Base-by-base conservation (phyloP, 37 sponge, comb jelly and placozoan genomes). In the Halichondria panicea region DNA sequence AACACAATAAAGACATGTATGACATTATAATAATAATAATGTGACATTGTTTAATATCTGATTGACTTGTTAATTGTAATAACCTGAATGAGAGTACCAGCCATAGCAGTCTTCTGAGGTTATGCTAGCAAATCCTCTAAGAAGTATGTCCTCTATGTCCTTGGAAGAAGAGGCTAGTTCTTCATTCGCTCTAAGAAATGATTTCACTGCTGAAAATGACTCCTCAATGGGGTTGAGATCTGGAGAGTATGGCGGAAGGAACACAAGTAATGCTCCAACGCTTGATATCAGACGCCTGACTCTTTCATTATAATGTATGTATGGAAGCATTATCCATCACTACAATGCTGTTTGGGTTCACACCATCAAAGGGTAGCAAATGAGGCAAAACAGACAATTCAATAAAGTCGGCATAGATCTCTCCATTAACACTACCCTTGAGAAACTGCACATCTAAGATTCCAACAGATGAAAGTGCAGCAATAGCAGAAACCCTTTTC, bases 341-440 rank as follows among this genome's bases (percentile, higher is more conserved):
- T 7, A 66, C 78, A 50, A 78, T 42, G 38, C 68, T 66, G 37
- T 66, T 22, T 6, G 66, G 65, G 42, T 66, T 78, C 15, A 0
- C n/a, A 3, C 78, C 68, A 67, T 78, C 53, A 54, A 66, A 78
- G 19, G 78, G 78, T 19, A 66, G 53, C 21, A 78, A 67, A 66
- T 78, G 78, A 32, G 61, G 58, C 21, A 75, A 32, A 40, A 75
- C 48, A 48, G 41, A 22, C 13, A 21, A 36, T 38, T 79, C 70
- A 40, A 79, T 33, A 43, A 69, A 68, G 42, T 45, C 48, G 25
- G 28, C 12, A 40, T 57, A 79, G 0, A 4, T n/a, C 8, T 28
- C 35, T 56, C 71, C 80, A 70, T 22, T 58, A 0, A 57, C 48
- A 40, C 48, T 69, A 8, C 80, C 71, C 38, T 36, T 32, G 13